Base-by-base conservation (phyloP, 23 tunicate species). In the Clavelina lepadiformis region DNA sequence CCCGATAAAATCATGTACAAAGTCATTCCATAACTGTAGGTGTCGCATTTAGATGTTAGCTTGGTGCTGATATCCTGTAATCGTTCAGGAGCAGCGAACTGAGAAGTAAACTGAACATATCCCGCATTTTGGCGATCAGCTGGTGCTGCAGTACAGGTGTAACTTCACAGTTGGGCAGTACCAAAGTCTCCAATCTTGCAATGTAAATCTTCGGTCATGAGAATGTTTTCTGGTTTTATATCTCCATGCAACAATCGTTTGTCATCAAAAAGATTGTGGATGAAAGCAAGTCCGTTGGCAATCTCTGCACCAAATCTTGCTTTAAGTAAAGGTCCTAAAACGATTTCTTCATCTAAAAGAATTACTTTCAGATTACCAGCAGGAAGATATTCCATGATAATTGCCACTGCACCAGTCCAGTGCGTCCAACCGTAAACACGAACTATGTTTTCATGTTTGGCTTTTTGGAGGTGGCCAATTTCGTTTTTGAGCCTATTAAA, bases 111-210 rank as follows among this genome's bases (percentile, higher is more conserved):
- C 29, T 63, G 50, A 28, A 28, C 7, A 5, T 5, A 4, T 5
- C 15, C 15, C 15, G 49, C 15, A 41, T 11, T 15, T 13, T 53
- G 20, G 26, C 20, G 20, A 7, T 53, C 15, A 3, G 56, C 72
- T 8, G 57, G 25, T 3, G 68, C 5, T 3, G 7, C 38, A 18
- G 20, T 35, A 25, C 35, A 18, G 3, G 56, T 24, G 57, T 28
- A 46, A 21, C 26, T 8, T 3, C 27, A 45, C 34, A 66, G 22
- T 8, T 27, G 5, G 11, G 35, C 72, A 20, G 37, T 46, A 27
- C 72, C 56, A 46, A 66, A 66, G 25, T 66, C 72, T 25, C 28
- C 35, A 25, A 66, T 46, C 29, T 66, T 66, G 22, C 72, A 66
- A 24, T 24, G 32, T 3, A 66, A 23, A 28, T 66, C 33, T 11